Base-by-base conservation (phyloP, 2,797 vertebrate species). In the Takifugu rubripes region DNA sequence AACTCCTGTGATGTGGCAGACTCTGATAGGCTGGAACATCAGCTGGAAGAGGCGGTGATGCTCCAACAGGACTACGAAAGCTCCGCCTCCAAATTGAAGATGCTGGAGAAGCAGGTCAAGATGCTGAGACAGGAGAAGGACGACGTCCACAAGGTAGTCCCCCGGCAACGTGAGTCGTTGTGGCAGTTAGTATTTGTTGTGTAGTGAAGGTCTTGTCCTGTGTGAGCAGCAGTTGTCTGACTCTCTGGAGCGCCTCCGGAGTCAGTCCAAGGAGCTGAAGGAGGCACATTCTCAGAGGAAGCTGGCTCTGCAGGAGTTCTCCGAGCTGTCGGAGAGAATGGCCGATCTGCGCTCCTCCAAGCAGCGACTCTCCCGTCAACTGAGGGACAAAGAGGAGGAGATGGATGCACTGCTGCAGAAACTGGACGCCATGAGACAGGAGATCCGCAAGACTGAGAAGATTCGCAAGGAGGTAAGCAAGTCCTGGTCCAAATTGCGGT, bases 331-430 rank as follows among this genome's bases (percentile, higher is more conserved):
- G 0, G 96, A 98, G 78, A 91, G 92, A 70, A 90, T 94, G 94
- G 91, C 92, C 0, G 95, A 98, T 61, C 89, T 97, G 49, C 91
- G 93, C 31, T 93, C 95, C 1, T 93, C 95, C 53, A 98, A 97
- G 68, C 94, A 97, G 82, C 94, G 94, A 29, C 90, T 94, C 49
- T 90, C 93, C 5, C 94, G 96, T 2, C 95, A 96, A 48, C 93
- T 98, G 1, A 89, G 95, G 0, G 97, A 99, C 89, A 96, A 96
- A 44, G 95, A 98, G 74, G 96, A 99, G 21, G 95, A 98, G 87
- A 49, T 92, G 89, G 96, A 97, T 57, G 70, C 77, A 9, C 88
- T 94, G 61, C 87, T 93, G 88, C 94, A 95, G 83, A 97, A 93
- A 73, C 90, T 94, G 0, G 96, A 98, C 25, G 25, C 84, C 47